Conservation (phyloP, 2,113 vertebrate species). For the Glaucomys volans region DNA sequence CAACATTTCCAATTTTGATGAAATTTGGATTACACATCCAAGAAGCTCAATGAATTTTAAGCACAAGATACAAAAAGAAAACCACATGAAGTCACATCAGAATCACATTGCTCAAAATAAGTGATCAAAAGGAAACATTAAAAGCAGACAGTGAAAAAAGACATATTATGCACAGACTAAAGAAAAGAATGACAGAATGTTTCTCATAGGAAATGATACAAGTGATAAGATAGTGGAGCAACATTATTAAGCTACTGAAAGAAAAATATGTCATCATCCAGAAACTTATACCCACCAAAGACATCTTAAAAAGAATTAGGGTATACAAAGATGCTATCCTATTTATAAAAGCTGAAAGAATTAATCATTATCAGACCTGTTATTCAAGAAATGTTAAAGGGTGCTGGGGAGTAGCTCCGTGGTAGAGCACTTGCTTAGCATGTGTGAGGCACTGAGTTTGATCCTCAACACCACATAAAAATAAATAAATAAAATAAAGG, state of each 20-base stretch:
- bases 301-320: conserved; percentile 42
- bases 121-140: background rate
- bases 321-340: background rate
- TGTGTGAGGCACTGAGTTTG: too few species aligned
- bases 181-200: background rate
- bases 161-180: background rate
- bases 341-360: conserved; percentile 47
- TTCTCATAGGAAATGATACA: conserved; percentile 29
- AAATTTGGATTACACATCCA: conserved; percentile 12
- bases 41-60: conserved; percentile 22
- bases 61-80: conserved; percentile 43
- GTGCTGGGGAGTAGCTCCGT: too few species aligned
- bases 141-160: conserved; percentile 1
- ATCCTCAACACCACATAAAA: too few species aligned
- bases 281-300: conserved; percentile 38
- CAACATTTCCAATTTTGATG: conserved; percentile 25
- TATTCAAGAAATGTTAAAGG: background rate
- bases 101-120: conserved; percentile 55
- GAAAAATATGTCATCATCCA: conserved; percentile 2
- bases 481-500: too few species aligned
- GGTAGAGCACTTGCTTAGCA: too few species aligned
- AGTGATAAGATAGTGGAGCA: background rate
- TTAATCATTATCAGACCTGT: background rate
- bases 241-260: background rate
- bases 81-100: background rate